Conservation (phyloP, 2,888 invertebrate genomes). For the Lasioglossum vierecki region DNA sequence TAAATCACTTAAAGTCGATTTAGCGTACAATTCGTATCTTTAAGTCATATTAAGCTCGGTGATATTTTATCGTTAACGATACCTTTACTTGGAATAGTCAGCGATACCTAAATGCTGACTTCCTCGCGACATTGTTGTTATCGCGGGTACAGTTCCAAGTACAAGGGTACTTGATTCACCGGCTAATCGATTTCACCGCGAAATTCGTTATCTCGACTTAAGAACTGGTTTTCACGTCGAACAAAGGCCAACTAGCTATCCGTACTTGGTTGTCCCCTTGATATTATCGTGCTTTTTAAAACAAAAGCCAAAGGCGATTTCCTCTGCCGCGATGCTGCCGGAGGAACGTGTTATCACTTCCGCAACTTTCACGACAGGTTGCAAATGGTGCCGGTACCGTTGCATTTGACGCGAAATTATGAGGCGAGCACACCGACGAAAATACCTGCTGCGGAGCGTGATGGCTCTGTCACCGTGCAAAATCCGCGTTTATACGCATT, state of each 20-base stretch:
- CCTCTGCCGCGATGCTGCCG: slow-evolving; percentile 20
- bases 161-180: slow-evolving; percentile 16
- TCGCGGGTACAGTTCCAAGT: slow-evolving; percentile 23
- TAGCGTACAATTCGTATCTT: background rate
- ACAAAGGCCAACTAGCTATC: slow-evolving; percentile 24
- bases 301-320: slow-evolving; percentile 36
- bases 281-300: slow-evolving; percentile 29
- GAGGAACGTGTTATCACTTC: slow-evolving; percentile 6
- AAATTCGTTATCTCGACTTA: slow-evolving; percentile 33
- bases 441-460: background rate
- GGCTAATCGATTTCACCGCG: slow-evolving; percentile 43
- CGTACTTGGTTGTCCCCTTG: slow-evolving; percentile 1
- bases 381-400: background rate
- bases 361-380: slow-evolving; percentile 30
- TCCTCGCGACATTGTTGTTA: slow-evolving; percentile 19
- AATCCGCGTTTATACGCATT: too few species aligned
- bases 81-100: background rate
- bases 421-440: background rate
- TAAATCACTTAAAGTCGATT: background rate
- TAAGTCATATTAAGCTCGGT: background rate
- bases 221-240: slow-evolving; percentile 43
- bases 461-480: background rate
- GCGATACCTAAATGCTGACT: slow-evolving; percentile 5
- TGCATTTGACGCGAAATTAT: slow-evolving; percentile 6
- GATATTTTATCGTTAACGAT: background rate